Base-by-base conservation (phyloP, 2,888 invertebrate species). In the Diploptera punctata region DNA sequence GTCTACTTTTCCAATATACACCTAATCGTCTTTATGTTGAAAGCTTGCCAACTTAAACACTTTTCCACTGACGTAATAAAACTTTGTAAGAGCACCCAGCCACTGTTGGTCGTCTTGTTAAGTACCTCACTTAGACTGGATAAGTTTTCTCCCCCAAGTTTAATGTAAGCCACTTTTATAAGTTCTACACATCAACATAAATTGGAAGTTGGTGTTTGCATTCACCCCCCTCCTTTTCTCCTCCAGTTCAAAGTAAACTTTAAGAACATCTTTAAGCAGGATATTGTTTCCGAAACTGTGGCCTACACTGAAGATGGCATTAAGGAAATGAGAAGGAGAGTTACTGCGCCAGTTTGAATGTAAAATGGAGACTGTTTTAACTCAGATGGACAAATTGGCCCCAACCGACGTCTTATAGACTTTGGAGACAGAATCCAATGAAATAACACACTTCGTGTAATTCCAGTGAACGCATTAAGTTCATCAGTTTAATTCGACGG, bases 151-250 rank as follows among this genome's bases (percentile, higher is more conserved):
- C 33, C 33, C 33, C 52, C 24, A 24, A 52, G 24, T 52, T 52
- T 52, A 52, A 52, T 52, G 52, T 24, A 52, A 4, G 52, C 24
- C 24, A 52, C 52, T 52, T 52, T 52, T 52, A 26, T 24, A 52
- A 52, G 52, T 24, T 52, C 24, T 24, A 16, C 57, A 29, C 31
- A 31, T 57, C 57, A 57, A 57, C 21, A 57, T 57, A 57, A 57
- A 57, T 57, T 52, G 24, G n/a, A 52, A 52, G 10, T 52, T 10
- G 13, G 52, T 52, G 52, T 52, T 52, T 52, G 52, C 21, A 24
- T 52, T 21, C 24, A 13, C 26, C 54, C 1, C 16, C 24, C 21
- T 10, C 26, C 33, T 7, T 7, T 10, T 33, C 33, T n/a, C n/a
- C n/a, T n/a, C 57, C n/a, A n/a, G 29, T 13, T 24, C 57, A 31